Percentiles rank a stretch among this genome's conserved stretches.
These are phyloP conservation scores for Drosophila parthenogenetica DNA, from an alignment of 2,888 invertebrate genomes.

Conservation along the genomic window DNA sequence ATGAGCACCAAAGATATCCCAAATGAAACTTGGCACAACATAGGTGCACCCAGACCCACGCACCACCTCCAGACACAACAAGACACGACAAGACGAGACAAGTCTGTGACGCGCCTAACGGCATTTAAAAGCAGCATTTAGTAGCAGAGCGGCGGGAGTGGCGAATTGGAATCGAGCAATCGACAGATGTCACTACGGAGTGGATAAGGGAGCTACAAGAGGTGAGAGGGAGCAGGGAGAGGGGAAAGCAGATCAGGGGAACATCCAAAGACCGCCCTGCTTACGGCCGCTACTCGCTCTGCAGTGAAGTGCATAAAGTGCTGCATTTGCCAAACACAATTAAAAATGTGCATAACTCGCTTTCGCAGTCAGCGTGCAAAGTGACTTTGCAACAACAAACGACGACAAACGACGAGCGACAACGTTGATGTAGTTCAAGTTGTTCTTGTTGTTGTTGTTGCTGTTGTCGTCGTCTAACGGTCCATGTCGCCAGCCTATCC, in stretches of 20 bases:
- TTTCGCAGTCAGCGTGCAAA: conserved; percentile 37
- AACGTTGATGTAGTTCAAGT: conserved; percentile 65
- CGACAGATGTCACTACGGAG: conserved; percentile 30
- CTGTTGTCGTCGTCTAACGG: conserved; percentile 56
- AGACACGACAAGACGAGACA: conserved; percentile 10
- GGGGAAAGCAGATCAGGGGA: no score
- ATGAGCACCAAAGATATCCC: conserved; percentile 31
- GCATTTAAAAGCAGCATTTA: conserved; percentile 52
- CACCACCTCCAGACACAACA: conserved; percentile 27
- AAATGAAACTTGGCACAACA: conserved; percentile 3
- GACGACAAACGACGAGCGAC: conserved; percentile 23
- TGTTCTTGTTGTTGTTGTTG: conserved; percentile 39
- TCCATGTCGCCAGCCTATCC: conserved; percentile 57
- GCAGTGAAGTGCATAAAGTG: conserved; percentile 53
- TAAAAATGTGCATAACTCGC: conserved; percentile 75
- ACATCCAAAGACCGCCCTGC: conserved; percentile 19
- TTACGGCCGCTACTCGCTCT: conserved; percentile 6
- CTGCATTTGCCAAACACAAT: conserved; percentile 73
- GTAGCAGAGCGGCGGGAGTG: conserved; percentile 35
- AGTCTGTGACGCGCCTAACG: conserved; percentile 56
- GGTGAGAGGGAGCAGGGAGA: neutral
- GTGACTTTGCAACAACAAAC: conserved; percentile 30
- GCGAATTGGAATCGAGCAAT: conserved; percentile 34
- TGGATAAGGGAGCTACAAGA: conserved; percentile 3
- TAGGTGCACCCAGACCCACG: conserved; percentile 27